These are phyloP conservation scores for Cyclargus thomasi DNA, from an alignment of 1,140 invertebrate species.

Conservation along the genomic window DNA sequence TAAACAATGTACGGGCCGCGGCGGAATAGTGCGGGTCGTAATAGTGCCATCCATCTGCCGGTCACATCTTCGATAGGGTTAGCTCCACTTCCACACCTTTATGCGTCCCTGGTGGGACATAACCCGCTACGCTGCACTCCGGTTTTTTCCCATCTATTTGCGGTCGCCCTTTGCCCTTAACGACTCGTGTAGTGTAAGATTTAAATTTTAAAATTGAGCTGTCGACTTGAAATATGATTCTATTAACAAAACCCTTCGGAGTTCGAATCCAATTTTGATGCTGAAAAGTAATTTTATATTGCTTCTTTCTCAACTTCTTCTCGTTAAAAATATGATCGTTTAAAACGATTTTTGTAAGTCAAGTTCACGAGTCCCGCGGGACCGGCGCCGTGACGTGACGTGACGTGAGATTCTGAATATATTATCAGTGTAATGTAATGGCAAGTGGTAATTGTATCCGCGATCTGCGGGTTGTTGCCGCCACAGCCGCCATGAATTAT, in stretches of 20 bases:
- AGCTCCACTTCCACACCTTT: slow-evolving; percentile 66
- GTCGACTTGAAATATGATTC: slow-evolving; percentile 24
- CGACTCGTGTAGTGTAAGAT: slow-evolving; percentile 42
- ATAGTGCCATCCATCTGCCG: slow-evolving; percentile 66
- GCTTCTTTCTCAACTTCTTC: not conserved
- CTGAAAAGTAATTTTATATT: not conserved
- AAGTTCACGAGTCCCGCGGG: slow-evolving; percentile 10
- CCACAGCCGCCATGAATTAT: slow-evolving; percentile 34
- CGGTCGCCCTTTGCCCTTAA: slow-evolving; percentile 63
- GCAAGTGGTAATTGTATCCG: slow-evolving; percentile 55
- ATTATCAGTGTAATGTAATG: slow-evolving; percentile 57
- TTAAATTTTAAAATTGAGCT: slow-evolving; percentile 41
- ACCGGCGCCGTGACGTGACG: slow-evolving; percentile 33
- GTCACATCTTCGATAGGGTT: slow-evolving; percentile 72
- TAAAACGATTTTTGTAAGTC: slow-evolving; percentile 7
- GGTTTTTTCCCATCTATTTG: slow-evolving; percentile 73
- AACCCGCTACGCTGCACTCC: slow-evolving; percentile 56
- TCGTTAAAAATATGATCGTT: not conserved
- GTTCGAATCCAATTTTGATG: slow-evolving; percentile 7
- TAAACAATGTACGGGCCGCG: slow-evolving; percentile 55
- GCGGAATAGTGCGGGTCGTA: slow-evolving; percentile 54
- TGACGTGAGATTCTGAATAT: slow-evolving; percentile 51
- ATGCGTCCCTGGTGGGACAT: slow-evolving; percentile 66
- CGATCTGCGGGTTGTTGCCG: slow-evolving; percentile 5
- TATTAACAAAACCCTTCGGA: slow-evolving; percentile 17